Base-by-base conservation (phyloP, 2,113 vertebrate species). In the Syngnathoides biaculeatus region DNA sequence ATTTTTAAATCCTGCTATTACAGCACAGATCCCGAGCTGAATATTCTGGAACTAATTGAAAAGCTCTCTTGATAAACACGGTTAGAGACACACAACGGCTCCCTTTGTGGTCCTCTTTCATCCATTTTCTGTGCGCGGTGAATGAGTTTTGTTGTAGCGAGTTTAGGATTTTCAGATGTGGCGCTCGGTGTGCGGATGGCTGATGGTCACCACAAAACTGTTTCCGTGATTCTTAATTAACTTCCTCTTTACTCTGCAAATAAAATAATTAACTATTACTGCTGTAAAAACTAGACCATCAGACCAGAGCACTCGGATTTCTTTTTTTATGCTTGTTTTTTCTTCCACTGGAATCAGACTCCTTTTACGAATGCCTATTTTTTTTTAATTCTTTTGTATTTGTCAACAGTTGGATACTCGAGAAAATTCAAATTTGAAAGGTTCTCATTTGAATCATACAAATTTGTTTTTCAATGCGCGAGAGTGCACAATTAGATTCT, bases 1-100 rank as follows among this genome's bases (percentile, higher is more conserved):
- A 77, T 84, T 86, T 84, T 78, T 87, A 74, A 56, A 72, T 74
- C 58, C 79, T 17, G 67, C 67, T 87, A 86, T 91, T 86, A 80
- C 79, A 81, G 78, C 64, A 50, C 78, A 80, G 84, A 83, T 73
- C 64, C 66, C 70, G 13, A 67, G 84, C 79, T 78, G 83, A 87
- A 89, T 84, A 79, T 81, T 75, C 40, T 62, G 81, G 38, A 61
- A 84, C 81, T 78, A 68, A 80, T 72, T 69, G 69, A 74, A 79
- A 74, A 78, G 57, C 73, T 13, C 69, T 56, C 64, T 70, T 77
- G 77, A 81, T 85, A 75, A 79, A 84, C 82, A 75, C 74, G 71
- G 26, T 69, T 74, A 62, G 68, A 48, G 50, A 68, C 24, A 53
- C 61, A 70, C 69, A 65, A 61, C 50, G 24, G 13, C 73, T 65